Percentiles rank a stretch among this genome's conserved stretches.
These are phyloP conservation scores for Drosophila nigrodunni DNA, from an alignment of 1,140 invertebrate genomes.

Conservation along the genomic window DNA sequence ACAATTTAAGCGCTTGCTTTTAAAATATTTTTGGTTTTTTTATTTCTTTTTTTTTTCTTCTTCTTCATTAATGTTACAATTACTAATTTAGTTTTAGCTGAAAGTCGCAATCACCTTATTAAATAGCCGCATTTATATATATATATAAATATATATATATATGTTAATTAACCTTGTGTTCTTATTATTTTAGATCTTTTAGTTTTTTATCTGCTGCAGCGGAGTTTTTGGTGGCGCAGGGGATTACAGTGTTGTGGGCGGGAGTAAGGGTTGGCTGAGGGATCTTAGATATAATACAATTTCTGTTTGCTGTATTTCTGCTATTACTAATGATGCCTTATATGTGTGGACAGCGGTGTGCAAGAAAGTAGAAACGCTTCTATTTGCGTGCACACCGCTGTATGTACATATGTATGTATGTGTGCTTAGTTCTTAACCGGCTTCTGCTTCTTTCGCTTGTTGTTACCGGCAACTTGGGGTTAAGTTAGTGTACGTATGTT, in stretches of 20 bases:
- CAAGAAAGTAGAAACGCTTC: no score
- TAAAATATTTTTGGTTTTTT: slow-evolving; percentile 64
- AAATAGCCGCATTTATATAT: slow-evolving; percentile 61
- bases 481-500: slow-evolving; percentile 16
- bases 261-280: background rate
- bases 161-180: slow-evolving; percentile 76
- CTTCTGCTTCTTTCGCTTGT: slow-evolving; percentile 4
- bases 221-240: slow-evolving; percentile 18
- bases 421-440: slow-evolving; percentile 20
- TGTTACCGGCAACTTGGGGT: slow-evolving; percentile 16
- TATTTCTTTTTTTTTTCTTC: slow-evolving; percentile 37
- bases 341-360: background rate
- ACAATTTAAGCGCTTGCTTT: slow-evolving; percentile 80
- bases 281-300: slow-evolving; percentile 78
- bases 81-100: slow-evolving; percentile 69
- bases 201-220: slow-evolving; percentile 23
- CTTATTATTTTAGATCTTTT: slow-evolving; percentile 64
- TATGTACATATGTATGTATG: no score
- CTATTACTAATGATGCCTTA: slow-evolving; percentile 43
- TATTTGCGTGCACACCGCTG: no score
- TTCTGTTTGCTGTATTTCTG: slow-evolving; percentile 65
- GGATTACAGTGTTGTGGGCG: background rate
- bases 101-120: slow-evolving; percentile 72
- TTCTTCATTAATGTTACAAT: slow-evolving; percentile 63
- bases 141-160: slow-evolving; percentile 26